phyloP scores from a whole-genome alignment of 2,797 vertebrate genomes.

The Girardinus metallicus region DNA sequence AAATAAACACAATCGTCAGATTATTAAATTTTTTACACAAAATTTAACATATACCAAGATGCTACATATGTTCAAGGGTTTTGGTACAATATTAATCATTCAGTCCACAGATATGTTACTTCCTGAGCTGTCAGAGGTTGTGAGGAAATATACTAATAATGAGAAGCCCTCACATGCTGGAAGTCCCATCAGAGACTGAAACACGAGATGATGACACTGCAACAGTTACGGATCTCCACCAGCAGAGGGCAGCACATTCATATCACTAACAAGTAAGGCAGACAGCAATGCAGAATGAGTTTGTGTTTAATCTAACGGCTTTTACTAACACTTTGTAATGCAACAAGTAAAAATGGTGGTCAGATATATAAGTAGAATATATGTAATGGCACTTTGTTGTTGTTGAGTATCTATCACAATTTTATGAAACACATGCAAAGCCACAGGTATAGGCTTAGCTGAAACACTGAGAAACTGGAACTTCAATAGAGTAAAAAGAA shows the following conservation, averaged over 20 bases:
- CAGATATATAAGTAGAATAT: not conserved
- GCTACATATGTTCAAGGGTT: not conserved
- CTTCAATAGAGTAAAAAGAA: not conserved
- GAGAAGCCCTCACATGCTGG: conserved; percentile 24
- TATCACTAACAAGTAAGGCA: conserved; percentile 19
- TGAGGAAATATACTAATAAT: not conserved
- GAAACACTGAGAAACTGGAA: not conserved
- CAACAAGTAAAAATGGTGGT: not conserved
- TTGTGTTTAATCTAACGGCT: not conserved
- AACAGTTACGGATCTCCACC: conserved; percentile 42
- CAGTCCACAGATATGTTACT: not conserved
- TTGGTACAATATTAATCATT: not conserved
- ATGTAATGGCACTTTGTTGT: not conserved
- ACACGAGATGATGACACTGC: conserved; percentile 31
- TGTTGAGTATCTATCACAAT: not conserved
- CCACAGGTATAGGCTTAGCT: not conserved
- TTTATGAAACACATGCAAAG: not conserved
- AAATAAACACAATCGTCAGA: not conserved
- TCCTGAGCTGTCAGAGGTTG: not conserved
- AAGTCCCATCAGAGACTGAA: conserved; percentile 39
- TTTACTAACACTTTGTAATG: not conserved
- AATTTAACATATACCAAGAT: not conserved
- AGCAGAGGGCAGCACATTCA: conserved; percentile 52
- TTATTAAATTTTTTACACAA: not conserved
- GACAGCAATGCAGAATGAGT: not conserved